Evolutionary conservation across 2,888 invertebrate genomes (phyloP).

Genomic region (Synergus itoensis): DNA sequence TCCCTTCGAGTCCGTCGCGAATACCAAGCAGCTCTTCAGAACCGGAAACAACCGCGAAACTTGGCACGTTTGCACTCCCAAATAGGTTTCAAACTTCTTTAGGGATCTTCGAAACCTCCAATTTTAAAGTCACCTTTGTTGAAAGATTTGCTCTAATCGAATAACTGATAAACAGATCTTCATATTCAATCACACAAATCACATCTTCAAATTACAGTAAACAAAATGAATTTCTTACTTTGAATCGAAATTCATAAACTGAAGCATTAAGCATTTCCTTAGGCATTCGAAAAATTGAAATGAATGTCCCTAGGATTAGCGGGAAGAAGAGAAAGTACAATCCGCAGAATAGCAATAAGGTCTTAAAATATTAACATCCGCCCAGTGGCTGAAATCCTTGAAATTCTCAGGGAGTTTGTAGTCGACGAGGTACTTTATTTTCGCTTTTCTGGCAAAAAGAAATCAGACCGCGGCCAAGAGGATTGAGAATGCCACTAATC

Average conservation of each 20-base stretch:
- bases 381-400: not conserved
- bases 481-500: constrained; percentile 70
- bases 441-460: not conserved
- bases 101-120: constrained; percentile 16
- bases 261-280: too few species aligned
- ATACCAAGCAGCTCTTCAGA: constrained; percentile 59
- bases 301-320: not conserved
- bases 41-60: constrained; percentile 51
- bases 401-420: constrained; percentile 43
- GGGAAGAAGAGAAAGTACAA: not conserved
- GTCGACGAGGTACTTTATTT: constrained; percentile 45
- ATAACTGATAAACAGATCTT: constrained; percentile 44
- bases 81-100: constrained; percentile 44
- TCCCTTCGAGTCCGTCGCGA: constrained; percentile 52
- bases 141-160: constrained; percentile 22
- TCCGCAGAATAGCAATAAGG: constrained; percentile 26
- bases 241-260: not conserved
- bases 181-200: not conserved
- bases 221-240: not conserved
- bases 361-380: constrained; percentile 54
- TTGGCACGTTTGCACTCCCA: constrained; percentile 41
- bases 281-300: not conserved
- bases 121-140: not conserved
- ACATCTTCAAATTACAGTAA: not conserved
- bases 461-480: constrained; percentile 34